Percentiles rank a stretch among this genome's conserved stretches.
Conservation (phyloP, 2,797 vertebrate species). For the Halcyon leucocephala region DNA sequence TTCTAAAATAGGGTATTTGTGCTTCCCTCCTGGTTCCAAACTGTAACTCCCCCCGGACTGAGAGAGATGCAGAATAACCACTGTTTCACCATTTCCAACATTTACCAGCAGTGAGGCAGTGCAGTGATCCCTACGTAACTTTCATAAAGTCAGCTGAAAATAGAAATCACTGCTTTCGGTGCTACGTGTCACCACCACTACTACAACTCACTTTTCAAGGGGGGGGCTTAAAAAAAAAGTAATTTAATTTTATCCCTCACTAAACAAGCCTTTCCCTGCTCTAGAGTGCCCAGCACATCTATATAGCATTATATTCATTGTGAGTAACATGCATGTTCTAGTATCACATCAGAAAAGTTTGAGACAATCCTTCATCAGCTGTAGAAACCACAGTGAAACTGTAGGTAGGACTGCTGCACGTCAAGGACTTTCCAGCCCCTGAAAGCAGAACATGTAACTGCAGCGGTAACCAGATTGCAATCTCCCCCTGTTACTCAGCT, state of each 20-base stretch:
- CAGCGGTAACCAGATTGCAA: constrained; percentile 50
- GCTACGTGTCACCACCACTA: background rate
- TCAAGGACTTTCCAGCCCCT: constrained; percentile 76
- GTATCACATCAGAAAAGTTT: constrained; percentile 31
- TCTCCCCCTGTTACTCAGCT: constrained; percentile 56
- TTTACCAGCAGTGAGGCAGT: background rate
- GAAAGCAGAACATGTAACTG: constrained; percentile 55
- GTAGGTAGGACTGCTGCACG: constrained; percentile 47
- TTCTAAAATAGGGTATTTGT: background rate
- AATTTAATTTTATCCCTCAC: background rate
- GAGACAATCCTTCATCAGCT: constrained; percentile 62
- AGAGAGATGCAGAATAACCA: background rate
- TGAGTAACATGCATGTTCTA: background rate
- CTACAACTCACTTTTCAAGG: background rate
- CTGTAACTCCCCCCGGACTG: background rate
- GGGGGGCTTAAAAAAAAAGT: background rate
- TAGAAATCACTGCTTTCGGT: fast-evolving
- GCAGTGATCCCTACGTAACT: background rate
- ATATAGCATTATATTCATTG: background rate
- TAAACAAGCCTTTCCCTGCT: background rate
- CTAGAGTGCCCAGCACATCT: background rate
- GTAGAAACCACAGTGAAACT: constrained; percentile 69
- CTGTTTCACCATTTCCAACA: background rate
- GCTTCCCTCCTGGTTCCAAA: background rate
- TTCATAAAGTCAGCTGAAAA: background rate